Conservation (phyloP, 2,797 vertebrate species). For the Emys orbicularis region DNA sequence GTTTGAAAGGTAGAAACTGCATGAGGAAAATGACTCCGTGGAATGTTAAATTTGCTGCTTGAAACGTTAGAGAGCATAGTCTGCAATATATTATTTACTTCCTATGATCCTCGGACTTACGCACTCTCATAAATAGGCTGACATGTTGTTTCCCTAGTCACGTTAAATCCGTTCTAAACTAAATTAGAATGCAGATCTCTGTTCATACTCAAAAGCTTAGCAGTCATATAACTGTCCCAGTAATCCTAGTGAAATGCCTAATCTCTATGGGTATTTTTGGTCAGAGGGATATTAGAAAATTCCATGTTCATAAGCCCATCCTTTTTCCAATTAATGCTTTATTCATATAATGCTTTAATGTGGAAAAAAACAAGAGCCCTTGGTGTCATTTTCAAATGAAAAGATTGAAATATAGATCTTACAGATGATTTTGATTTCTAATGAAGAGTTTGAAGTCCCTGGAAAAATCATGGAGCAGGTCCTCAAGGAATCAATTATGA, state of each 20-base stretch:
- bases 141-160: not conserved
- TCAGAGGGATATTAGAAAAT: not conserved
- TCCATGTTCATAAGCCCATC: not conserved
- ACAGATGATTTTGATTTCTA: not conserved
- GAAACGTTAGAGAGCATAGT: slow-evolving; percentile 33
- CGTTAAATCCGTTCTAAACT: slow-evolving; percentile 31
- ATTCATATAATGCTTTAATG: not conserved
- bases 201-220: slow-evolving; percentile 18
- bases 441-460: not conserved
- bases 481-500: too few species aligned
- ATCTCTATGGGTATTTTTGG: not conserved
- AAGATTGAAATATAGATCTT: not conserved
- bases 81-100: slow-evolving; percentile 52
- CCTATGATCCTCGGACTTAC: slow-evolving; percentile 6
- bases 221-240: not conserved
- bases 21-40: slow-evolving; percentile 79
- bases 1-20: slow-evolving; percentile 78
- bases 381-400: not conserved
- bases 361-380: not conserved
- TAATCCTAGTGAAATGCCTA: not conserved
- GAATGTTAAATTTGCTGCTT: slow-evolving; percentile 74
- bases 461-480: too few species aligned
- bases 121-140: not conserved
- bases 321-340: not conserved
- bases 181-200: slow-evolving; percentile 46